A percentile compares a stretch with the other conserved stretches of the same genome.
Conservation (phyloP, 2,888 invertebrate genomes). For the Morpho helenor region DNA sequence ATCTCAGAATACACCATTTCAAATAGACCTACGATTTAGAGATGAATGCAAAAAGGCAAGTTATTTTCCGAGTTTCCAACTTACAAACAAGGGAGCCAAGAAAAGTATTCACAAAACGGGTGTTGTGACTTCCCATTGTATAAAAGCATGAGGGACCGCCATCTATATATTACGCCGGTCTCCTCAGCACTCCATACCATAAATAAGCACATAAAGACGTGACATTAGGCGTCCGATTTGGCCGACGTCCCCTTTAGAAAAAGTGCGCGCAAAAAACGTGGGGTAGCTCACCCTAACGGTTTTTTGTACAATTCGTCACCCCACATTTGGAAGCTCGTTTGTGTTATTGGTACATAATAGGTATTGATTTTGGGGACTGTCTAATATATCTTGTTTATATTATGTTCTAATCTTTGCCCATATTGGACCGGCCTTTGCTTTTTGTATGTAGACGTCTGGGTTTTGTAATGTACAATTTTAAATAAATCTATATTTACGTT, state of each 20-base stretch:
- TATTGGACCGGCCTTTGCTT: background rate
- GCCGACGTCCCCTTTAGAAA: constrained; percentile 29
- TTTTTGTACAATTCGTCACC: constrained; percentile 47
- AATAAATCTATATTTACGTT: too few species aligned
- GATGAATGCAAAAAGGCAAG: too few species aligned
- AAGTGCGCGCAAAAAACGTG: constrained; percentile 40
- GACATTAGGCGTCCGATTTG: constrained; percentile 49
- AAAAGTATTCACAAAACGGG: background rate
- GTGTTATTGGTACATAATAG: constrained; percentile 59
- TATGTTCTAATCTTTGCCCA: constrained; percentile 3
- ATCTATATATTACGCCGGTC: constrained; percentile 16
- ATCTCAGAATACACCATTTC: too few species aligned
- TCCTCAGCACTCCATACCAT: constrained; percentile 29
- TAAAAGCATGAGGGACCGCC: constrained; percentile 12
- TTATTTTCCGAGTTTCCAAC: too few species aligned
- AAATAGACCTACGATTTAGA: too few species aligned
- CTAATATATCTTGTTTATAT: constrained; percentile 16
- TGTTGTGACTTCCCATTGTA: constrained; percentile 4
- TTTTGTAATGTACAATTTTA: too few species aligned
- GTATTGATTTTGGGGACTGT: constrained; percentile 54
- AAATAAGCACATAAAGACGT: constrained; percentile 59
- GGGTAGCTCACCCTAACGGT: constrained; percentile 54
- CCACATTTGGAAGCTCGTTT: constrained; percentile 47
- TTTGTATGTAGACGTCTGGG: background rate
- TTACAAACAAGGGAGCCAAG: too few species aligned